Base-by-base conservation (phyloP, 1,140 invertebrate genomes). In the Drosophila pseudoobscura region DNA sequence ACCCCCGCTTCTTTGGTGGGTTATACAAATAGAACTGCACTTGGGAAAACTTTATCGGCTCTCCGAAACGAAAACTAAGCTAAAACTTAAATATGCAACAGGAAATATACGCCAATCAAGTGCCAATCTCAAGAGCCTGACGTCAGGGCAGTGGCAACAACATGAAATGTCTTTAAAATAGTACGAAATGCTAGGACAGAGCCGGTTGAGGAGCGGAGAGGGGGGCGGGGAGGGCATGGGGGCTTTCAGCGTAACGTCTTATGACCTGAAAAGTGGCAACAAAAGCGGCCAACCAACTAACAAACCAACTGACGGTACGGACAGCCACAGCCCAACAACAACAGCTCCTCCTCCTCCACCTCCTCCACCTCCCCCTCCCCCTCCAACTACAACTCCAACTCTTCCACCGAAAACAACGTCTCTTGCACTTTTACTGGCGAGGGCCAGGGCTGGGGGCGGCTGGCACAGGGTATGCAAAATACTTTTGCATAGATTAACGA, bases 61-160 rank as follows among this genome's bases (percentile, higher is more conserved):
- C 35, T 13, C 43, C 29, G 50, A 29, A 53, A 49, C 58, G 59
- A 49, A 51, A 76, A 59, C 56, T 65, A 54, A 71, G 66, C 78
- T 72, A 72, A 78, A 83, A 88, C 75, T 88, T 88, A 85, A 88
- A 89, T 88, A 89, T 88, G 75, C 85, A 88, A 85, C 76, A 88
- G 84, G 84, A 88, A 88, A 88, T 89, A 89, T 89, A 88, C 85
- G 84, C 84, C 84, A 88, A 89, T 88, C 84, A 88, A 88, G 70
- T 88, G 84, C 85, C 84, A 88, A 88, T 88, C 84, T 85, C 65
- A 60, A 78, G 58, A 57, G 54, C 35, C 70, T 89, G 84, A 88
- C 82, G 78, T 75, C 82, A 39, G 35, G 56, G 35, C 75, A 72
- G 62, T 49, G 73, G 57, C 70, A 74, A 66, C 58, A 80, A 75